Base-by-base conservation (phyloP, 1,140 invertebrate species). In the Eciton burchellii region DNA sequence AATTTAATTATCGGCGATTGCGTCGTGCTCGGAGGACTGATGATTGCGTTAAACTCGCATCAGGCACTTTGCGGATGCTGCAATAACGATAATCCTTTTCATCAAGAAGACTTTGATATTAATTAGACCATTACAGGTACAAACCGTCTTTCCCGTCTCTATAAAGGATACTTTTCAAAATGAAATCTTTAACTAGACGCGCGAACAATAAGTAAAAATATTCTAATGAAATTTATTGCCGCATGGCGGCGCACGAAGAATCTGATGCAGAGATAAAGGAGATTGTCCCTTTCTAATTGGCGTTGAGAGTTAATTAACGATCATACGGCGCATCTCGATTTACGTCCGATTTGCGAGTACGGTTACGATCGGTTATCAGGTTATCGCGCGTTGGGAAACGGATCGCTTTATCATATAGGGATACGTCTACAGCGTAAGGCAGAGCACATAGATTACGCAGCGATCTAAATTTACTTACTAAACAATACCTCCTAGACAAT, bases 91-190 rank as follows among this genome's bases (percentile, higher is more conserved):
- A 68, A 79, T 79, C 63, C 49, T 70, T 57, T 16, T 59, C 29
- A 59, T 79, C 21, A 79, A 70, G 70, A 21, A 57, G 74, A 57
- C 49, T 79, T 56, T n/a, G 8, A 8, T 70, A 79, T 57, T 79
- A 79, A 79, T 79, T 79, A 70, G 26, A 21, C n/a, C 35, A 26
- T 70, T 52, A 29, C 16, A 68, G 52, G 45, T 57, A 56, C 63
- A 68, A 68, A 77, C 29, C 49, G 35, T n/a, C 21, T n/a, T n/a
- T n/a, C 26, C 6, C 11, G 43, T 0, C 21, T 66, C 3, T 16
- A 21, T 45, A 77, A 68, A 77, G 35, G n/a, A n/a, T 21, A 49
- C 16, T n/a, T 35, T 3, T 68, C 35, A 63, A 63, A 68, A 12
- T 68, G 35, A 2, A 12, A 19, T 3, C 26, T 12, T 56, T 19